Conservation (phyloP, 2,797 vertebrate genomes). For the Avahi laniger region DNA sequence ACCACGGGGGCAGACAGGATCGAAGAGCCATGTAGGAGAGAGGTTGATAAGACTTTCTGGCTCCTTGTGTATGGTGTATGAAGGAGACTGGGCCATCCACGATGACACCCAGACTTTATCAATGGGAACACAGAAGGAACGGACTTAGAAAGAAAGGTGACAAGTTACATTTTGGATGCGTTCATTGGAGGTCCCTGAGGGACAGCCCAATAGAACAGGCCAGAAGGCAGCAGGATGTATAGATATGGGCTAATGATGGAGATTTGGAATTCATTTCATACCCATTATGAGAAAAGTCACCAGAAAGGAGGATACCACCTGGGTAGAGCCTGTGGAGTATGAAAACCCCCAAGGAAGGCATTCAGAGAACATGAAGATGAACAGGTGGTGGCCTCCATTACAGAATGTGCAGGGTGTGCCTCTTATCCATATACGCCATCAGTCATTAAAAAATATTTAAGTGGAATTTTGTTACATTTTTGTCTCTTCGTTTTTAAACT, state of each 20-base stretch:
- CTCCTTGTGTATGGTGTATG: background rate
- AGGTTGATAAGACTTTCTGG: background rate
- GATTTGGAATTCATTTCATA: background rate
- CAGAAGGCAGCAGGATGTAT: background rate
- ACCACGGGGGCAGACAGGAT: background rate
- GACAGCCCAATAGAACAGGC: background rate
- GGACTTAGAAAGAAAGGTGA: background rate
- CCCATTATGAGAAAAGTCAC: background rate
- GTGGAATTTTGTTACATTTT: background rate
- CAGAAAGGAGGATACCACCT: background rate
- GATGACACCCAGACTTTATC: background rate
- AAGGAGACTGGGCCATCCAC: background rate
- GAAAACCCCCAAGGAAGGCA: background rate
- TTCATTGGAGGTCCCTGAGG: background rate
- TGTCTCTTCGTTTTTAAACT: background rate
- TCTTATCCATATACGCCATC: background rate
- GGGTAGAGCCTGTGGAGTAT: too few relatives aligned
- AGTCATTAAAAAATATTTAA: background rate
- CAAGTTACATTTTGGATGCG: background rate
- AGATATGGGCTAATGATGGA: background rate
- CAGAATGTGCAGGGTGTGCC: fast-evolving
- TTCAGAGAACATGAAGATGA: background rate
- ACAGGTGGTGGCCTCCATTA: too few relatives aligned
- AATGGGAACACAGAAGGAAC: background rate
- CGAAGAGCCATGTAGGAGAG: background rate